Evolutionary conservation across 1,140 invertebrate genomes (phyloP), one percentile per base, ranked within the genome.

Genomic region (Liolophura sinensis): DNA sequence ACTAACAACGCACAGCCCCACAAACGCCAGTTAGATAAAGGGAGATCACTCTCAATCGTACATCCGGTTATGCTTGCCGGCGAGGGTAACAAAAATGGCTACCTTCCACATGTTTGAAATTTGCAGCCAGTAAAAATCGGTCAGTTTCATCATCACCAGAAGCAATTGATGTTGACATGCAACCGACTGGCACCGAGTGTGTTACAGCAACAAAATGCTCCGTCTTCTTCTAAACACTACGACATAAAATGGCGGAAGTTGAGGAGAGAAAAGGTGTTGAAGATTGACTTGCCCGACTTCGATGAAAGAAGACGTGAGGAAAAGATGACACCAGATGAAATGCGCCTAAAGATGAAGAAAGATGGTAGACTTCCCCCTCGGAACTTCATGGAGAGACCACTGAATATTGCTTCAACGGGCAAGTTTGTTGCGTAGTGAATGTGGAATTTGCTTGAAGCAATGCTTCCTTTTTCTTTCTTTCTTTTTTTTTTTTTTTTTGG

Each of bases 211-310:
- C 31, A 40, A 9, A 40, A 40, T 40, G 31, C 31, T 40, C 31
- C 31, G 3, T 40, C 31, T 9, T 40, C 31, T 40, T 40, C 31
- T 7, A 84, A 85, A 74, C 82, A 85, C 67, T 84, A 75, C 63
- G 68, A 76, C 64, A 73, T 74, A 11, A 80, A 82, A 68, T 80
- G 67, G 62, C 68, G 75, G 60, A 65, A 69, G 50, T 60, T 72
- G n/a, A 70, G 79, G 58, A 63, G 31, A 56, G 60, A 70, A 40
- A 81, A 81, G 68, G 60, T 78, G 63, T 22, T 76, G 22, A 76
- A 73, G 75, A 55, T 78, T 31, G 71, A 78, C 20, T 60, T 78
- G 4, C 77, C 77, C 18, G 69, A 76, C 31, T 78, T 70, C 65
- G 62, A 73, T 6, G 67, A 77, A 49, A 9, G 74, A 16, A 52